Conservation (phyloP, 2,888 invertebrate genomes). For the Myopa tessellatipennis region DNA sequence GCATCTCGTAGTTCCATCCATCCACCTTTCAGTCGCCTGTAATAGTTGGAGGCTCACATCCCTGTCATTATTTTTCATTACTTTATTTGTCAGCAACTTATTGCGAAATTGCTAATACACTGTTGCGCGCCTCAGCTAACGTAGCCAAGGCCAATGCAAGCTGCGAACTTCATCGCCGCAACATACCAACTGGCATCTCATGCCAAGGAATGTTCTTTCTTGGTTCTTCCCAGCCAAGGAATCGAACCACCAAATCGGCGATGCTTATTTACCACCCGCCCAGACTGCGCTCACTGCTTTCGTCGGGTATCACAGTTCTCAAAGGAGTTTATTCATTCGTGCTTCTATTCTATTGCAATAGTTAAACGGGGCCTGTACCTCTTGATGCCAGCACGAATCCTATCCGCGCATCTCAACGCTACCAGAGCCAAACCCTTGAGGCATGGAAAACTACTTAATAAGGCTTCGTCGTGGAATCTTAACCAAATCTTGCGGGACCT, state of each 20-base stretch:
- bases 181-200: conserved; percentile 26
- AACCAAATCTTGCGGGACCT: conserved; percentile 4
- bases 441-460: conserved; percentile 35
- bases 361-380: background rate
- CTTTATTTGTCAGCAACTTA: conserved; percentile 35
- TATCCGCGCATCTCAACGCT: too few species aligned
- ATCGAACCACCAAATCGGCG: too few species aligned
- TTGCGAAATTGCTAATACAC: conserved; percentile 23
- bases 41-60: background rate
- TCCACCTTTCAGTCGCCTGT: conserved; percentile 11
- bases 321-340: too few species aligned
- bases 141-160: conserved; percentile 14
- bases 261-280: too few species aligned
- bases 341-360: too few species aligned
- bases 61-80: conserved; percentile 38
- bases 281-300: background rate
- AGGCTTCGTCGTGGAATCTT: conserved; percentile 24
- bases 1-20: conserved; percentile 25
- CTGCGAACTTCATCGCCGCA: conserved; percentile 29
- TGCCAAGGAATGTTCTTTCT: background rate
- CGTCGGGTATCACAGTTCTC: background rate
- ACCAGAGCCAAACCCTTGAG: conserved; percentile 21
- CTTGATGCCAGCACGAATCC: conserved; percentile 6
- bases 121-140: background rate
- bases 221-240: background rate